Conservation (phyloP, 2,888 invertebrate genomes). For the Drosophila fulvimacula region DNA sequence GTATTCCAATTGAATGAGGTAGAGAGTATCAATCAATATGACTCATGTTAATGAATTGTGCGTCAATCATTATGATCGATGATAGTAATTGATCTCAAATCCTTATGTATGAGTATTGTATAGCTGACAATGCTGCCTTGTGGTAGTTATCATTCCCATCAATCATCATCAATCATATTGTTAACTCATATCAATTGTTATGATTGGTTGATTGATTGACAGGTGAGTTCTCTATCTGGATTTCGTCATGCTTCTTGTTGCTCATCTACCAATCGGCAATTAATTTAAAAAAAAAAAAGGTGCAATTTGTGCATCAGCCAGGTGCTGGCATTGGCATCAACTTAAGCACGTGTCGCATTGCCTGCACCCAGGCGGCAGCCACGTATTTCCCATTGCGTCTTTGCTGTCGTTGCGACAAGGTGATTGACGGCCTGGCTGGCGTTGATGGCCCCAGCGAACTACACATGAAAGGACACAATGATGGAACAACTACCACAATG, state of each 20-base stretch:
- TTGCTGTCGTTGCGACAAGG: constrained; percentile 24
- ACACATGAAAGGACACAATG: constrained; percentile 52
- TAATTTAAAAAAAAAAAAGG: constrained; percentile 9
- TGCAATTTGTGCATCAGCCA: constrained; percentile 1
- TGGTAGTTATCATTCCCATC: too few relatives aligned
- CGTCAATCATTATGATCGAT: background rate
- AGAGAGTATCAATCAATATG: background rate
- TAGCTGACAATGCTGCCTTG: too few relatives aligned
- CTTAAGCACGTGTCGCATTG: constrained; percentile 38
- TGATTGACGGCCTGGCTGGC: constrained; percentile 50
- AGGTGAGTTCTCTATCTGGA: background rate
- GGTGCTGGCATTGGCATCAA: constrained; percentile 13
- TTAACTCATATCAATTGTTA: background rate
- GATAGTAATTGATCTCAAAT: too few relatives aligned
- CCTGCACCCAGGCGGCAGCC: constrained; percentile 7
- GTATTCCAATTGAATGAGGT: background rate
- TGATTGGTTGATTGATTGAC: constrained; percentile 8
- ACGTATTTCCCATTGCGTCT: constrained; percentile 1
- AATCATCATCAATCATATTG: background rate
- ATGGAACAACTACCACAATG: constrained; percentile 41
- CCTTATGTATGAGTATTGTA: too few relatives aligned
- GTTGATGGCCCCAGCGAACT: constrained; percentile 33
- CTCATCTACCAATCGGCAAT: background rate
- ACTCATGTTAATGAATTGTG: background rate
- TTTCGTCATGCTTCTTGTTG: background rate